Evolutionary conservation across 2,113 vertebrate genomes (phyloP), one percentile per base, ranked within the genome.

Genomic region (Leuciscus idus): DNA sequence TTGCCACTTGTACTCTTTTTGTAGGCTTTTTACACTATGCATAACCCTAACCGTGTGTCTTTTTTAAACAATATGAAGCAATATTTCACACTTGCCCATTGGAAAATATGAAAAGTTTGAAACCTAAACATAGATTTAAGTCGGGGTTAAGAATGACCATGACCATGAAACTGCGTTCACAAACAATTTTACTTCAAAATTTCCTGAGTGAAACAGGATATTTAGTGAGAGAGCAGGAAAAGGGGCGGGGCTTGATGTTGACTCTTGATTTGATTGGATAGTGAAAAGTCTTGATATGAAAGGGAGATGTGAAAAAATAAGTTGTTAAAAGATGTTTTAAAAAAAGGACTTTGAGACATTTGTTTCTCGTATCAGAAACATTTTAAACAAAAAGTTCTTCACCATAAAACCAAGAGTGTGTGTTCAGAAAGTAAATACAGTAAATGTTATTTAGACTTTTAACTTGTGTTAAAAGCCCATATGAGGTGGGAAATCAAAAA

Each of bases 391-490:
- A 68, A 55, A 19, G 30, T 19, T 12, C 3, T 33, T 68, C 3
- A 4, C 30, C 33, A 19, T 3, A 68, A 55, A 4, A 55, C 13
- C 50, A 52, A 52, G 50, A 6, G 15, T 52, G 15, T 52, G 50
- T 55, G 15, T 52, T 52, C 17, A 30, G 30, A 36, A 68, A 36
- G 66, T 70, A 70, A 36, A 70, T 21, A 0, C 1, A 1, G 3
- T 36, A 15, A 19, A 19, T 43, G 12, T 23, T 4, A 72, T 72
- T 21, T 39, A 11, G 19, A 68, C 15, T 72, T 72, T 23, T 5
- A n/a, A 72, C 36, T 36, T 74, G 79, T 82, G 70, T 86, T 78
- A 90, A 91, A 81, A 87, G 89, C 86, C 7, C 15, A 55, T 6
- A 28, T 55, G 26, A 30, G 76, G 79, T 80, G 48, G 36, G 66